Base-by-base conservation (phyloP, 2,888 invertebrate genomes). In the Latheticus oryzae region DNA sequence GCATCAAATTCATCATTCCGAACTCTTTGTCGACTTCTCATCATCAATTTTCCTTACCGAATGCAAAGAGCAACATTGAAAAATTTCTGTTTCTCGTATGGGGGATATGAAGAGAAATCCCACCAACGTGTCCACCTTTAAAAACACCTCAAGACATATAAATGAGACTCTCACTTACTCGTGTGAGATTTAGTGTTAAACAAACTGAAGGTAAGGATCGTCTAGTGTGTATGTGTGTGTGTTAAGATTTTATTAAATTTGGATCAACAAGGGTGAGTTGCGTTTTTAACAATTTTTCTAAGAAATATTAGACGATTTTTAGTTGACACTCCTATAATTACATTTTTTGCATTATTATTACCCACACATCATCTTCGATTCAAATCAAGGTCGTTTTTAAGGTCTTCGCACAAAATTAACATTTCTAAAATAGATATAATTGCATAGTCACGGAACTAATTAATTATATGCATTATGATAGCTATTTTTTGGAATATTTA, bases 151-250 rank as follows among this genome's bases (percentile, higher is more conserved):
- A 56, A 56, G 56, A 42, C 50, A 56, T 59, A 59, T 59, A 59
- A 59, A 59, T 45, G 50, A 50, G 55, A 55, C 59, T 59, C 59
- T 59, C 59, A 55, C 59, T 50, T 59, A 43, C 51, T 54, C 30
- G 37, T 23, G 11, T 35, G 33, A 55, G 59, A 53, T 54, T 59
- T 50, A 47, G 54, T 54, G 53, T 28, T 33, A 35, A 26, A 32
- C 53, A 15, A 50, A 42, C 26, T 30, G 33, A 59, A 52, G 59
- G 59, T 59, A 59, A 56, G 50, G 24, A 37, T 8, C 9, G 42
- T n/a, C n/a, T n/a, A n/a, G n/a, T 42, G 19, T 13, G 24, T 45
- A 12, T 61, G 68, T 68, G 64, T 67, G 68, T 62, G 70, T 63
- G 66, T 65, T 61, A 28, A 48, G 21, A 13, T 26, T 32, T 33